Evolutionary conservation across 2,113 vertebrate genomes (phyloP), one percentile per base, ranked within the genome.

Genomic region (Petroica traversi): DNA sequence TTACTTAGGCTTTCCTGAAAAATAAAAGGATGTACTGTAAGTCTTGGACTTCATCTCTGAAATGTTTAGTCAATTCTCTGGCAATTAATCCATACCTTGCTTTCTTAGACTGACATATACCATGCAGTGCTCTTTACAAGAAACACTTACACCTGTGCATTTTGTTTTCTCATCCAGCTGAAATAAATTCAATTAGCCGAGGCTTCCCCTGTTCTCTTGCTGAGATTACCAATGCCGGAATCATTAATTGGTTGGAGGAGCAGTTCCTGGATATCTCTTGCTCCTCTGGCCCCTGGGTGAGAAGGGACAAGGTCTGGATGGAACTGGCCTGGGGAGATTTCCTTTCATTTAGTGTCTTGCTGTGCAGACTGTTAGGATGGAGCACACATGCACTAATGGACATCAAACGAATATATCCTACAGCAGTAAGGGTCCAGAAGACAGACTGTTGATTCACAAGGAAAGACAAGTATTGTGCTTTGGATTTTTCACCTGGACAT

Each of bases 1-100:
- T 96, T 96, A 86, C 61, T 88, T 80, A 76, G 64, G 55, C 69
- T 92, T 92, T 92, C 71, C 54, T 86, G 55, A 95, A 97, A 92
- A 74, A 79, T 76, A 78, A 89, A 80, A 84, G 38, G 71, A 67
- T 61, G 40, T 31, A 66, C 55, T 63, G 45, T 91, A 96, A 90
- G 75, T 84, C 80, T 73, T 89, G 52, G 73, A 81, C 80, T 93
- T 84, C n/a, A 63, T 88, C 62, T 96, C 79, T 95, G 62, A 95
- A 96, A 95, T 58, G 91, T 89, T 92, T 80, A 74, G 86, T 90
- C 88, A 88, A 11, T 79, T 71, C 75, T 38, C 52, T 63, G 73
- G 80, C 77, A 92, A 92, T 94, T 90, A 96, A 96, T 96, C 83
- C 20, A 84, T 91, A 93, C 17, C 46, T 84, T 73, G 7, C 64